Conservation (phyloP, 2,113 vertebrate species). For the western clawed frog (Xenopus tropicalis) region UCB_Xtro_10.0 CM004444.2:38394501-38395000, state of each 20-base stretch:
- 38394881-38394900: not conserved
- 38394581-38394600: constrained; percentile 19
- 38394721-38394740: constrained; percentile 12
- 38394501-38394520: constrained; percentile 57
- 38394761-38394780: constrained; percentile 15
- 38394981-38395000: not conserved
- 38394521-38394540: constrained; percentile 59
- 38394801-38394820: not conserved
- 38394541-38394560: constrained; percentile 39
- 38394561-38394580: constrained; percentile 5
- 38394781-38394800: not conserved
- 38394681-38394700: not conserved
- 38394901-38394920: not conserved
- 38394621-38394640: not conserved
- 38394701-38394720: not conserved
- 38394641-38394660: rapidly evolving
- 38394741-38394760: constrained; percentile 20
- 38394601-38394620: not conserved
- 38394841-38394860: not conserved
- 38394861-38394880: not conserved
- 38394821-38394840: constrained; percentile 4
- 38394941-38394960: not conserved
- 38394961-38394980: not conserved
- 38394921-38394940: not conserved
- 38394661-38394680: not conserved